Evolutionary conservation across 2,888 invertebrate species (phyloP), one percentile per base, ranked within the genome.

Genomic region (Chalcis sispes): DNA sequence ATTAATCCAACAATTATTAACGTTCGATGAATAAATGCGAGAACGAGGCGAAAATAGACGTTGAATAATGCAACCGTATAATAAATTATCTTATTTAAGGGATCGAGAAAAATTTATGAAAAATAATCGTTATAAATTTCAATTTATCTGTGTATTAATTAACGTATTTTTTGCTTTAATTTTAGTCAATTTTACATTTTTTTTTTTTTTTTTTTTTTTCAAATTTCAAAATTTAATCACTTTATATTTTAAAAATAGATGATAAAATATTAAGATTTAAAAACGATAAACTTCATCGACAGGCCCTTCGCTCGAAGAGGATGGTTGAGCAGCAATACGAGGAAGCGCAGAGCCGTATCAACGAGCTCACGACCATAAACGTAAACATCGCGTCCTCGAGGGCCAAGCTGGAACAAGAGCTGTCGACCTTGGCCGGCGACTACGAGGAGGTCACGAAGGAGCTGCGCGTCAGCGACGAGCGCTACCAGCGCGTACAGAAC

Each of bases 401-500:
- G 92, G 94, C 95, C 88, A 98, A 98, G 91, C 92, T 98, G 88
- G 98, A 98, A 90, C 97, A 96, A 88, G 98, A 99, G 90, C 91
- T 98, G 85, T 90, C 93, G 70, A 94, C 95, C 83, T 93, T 99
- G 84, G 96, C 98, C 83, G 94, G 96, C 83, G 99, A 99, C 90
- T 97, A 99, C 89, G 99, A 99, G 89, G 99, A 99, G 90, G 96
- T 98, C 88, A 96, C 96, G 90, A 97, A 97, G 91, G 98, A 98
- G 90, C 92, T 98, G 87, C 95, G 96, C 90, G 93, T 97, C 84
- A 93, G 94, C 87, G 98, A 98, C 89, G 98, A 98, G 90, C 95
- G 97, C 90, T 97, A 94, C 92, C 97, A 97, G 91, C 95, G 97
- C 89, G 95, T 97, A 82, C 90, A 95, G 92, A 93, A 94, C 89